Evolutionary conservation across 2,888 invertebrate genomes (phyloP), one percentile per base, ranked within the genome.

Genomic region (Plebejus anna): DNA sequence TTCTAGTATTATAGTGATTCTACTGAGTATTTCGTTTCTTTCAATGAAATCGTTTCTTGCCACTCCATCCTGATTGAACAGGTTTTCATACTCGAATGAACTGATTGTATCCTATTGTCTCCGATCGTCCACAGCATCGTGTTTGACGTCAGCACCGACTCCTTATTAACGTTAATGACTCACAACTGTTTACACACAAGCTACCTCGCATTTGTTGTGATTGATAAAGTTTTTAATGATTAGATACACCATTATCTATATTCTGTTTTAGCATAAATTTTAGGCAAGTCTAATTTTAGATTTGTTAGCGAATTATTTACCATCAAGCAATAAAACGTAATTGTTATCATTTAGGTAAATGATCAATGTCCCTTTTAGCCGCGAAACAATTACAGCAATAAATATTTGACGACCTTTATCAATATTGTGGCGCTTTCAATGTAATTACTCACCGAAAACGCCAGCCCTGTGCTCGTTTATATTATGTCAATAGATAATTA

Each of bases 381-480:
- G 22, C 22, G 28, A 73, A 55, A 51, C 51, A 32, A 55, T 73
- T 47, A 32, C 47, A 55, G 16, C 72, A 36, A 51, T 55, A 73
- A 73, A 73, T 73, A 73, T 55, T 51, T 73, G 28, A 51, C 55
- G 73, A 73, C 73, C 73, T 73, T 32, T 51, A 13, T 28, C 51
- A 72, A 11, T 55, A 55, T 55, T 55, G 47, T 32, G 32, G 66
- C 66, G 66, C 66, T 81, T 80, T 80, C 78, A 79, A 79, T 79
- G 79, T 42, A 55, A 51, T 32, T 22, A 51, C 51, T 32, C 32
- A 32, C 66, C 32, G 32, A 66, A 66, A 66, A 72, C 47, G 72
- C 47, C 32, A 51, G 73, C 88, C 88, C 87, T 83, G 88, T 82
- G 80, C 85, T 81, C 79, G 81, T 84, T 86, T 82, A 80, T 80